Conservation (phyloP, 2,797 vertebrate species). For the Harpagifer antarcticus region DNA sequence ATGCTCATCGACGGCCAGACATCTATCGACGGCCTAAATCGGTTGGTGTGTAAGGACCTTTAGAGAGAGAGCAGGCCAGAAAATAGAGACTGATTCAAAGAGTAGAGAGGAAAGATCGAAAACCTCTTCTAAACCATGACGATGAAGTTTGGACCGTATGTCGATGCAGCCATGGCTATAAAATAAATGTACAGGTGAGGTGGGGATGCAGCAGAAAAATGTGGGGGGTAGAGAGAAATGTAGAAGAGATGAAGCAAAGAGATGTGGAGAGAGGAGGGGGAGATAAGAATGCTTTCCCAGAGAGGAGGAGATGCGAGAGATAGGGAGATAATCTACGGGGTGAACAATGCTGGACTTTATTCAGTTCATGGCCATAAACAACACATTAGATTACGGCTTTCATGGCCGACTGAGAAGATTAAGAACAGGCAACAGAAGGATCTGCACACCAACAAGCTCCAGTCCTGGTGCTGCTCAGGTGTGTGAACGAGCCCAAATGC, state of each 20-base stretch:
- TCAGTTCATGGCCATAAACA: neutral
- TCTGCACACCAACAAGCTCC: no score
- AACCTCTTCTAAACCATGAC: neutral
- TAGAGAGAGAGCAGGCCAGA: neutral
- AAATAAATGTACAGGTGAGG: neutral
- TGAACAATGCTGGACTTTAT: slow-evolving; percentile 13
- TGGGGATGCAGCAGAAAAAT: neutral
- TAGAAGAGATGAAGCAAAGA: slow-evolving; percentile 4
- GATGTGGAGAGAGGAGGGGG: neutral
- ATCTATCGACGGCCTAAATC: no score
- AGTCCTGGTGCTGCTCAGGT: no score
- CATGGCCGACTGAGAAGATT: neutral
- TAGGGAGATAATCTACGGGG: neutral
- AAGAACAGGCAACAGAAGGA: neutral
- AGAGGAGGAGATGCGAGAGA: slow-evolving; percentile 27
- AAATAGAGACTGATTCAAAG: slow-evolving; percentile 5
- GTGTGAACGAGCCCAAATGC: no score
- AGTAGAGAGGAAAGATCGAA: neutral
- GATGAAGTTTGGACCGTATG: neutral
- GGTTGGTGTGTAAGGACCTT: no score
- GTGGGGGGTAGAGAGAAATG: slow-evolving; percentile 18
- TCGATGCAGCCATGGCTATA: neutral
- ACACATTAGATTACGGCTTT: neutral
- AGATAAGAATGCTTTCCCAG: slow-evolving; percentile 30
- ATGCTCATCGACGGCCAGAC: no score